Conservation (phyloP, 2,113 vertebrate species). For the Rhizomys pruinosus region DNA sequence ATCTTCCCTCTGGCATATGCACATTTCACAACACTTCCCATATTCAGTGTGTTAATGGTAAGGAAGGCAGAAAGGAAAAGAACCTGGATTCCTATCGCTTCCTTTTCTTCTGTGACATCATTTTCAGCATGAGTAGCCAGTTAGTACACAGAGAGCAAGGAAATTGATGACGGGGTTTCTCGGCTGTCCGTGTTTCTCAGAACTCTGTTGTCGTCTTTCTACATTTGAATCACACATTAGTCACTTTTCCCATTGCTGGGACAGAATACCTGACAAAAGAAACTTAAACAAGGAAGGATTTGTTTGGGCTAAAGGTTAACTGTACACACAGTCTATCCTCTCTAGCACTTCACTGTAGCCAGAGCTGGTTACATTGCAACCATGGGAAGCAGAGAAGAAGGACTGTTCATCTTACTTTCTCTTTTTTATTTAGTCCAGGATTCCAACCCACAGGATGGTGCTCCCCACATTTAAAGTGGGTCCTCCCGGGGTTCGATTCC, state of each 20-base stretch:
- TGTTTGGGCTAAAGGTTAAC: too few relatives aligned
- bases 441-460: background rate
- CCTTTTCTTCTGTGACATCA: background rate
- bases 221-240: background rate
- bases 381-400: background rate
- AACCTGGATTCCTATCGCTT: background rate
- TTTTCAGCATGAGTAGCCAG: background rate
- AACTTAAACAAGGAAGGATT: background rate
- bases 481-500: too few relatives aligned
- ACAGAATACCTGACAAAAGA: background rate
- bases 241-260: background rate
- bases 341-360: background rate
- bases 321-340: too few relatives aligned
- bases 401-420: background rate
- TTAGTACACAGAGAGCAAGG: background rate
- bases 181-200: accelerated
- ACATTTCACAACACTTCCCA: background rate
- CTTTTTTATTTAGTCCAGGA: background rate
- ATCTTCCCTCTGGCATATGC: background rate
- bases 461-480: background rate
- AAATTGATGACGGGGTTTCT: background rate
- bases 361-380: background rate
- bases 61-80: background rate
- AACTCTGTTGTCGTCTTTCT: background rate
- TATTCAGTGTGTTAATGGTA: background rate